Evolutionary conservation across 2,888 invertebrate genomes (phyloP).

Genomic region (Teleiodes luculella): DNA sequence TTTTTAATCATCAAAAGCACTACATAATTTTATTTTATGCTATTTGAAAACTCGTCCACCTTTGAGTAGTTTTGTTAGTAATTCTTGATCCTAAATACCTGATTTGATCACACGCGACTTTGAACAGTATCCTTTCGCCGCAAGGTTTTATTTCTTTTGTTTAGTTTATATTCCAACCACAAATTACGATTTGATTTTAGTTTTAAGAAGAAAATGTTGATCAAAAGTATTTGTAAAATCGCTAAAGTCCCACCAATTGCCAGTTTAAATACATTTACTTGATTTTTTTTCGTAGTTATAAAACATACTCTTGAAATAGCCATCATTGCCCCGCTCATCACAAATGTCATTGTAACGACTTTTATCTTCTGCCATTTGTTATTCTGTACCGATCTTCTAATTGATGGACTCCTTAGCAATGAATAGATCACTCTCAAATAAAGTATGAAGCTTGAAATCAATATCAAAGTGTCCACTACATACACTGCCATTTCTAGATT

Average conservation of each 20-base stretch:
- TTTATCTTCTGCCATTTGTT: neutral
- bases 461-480: neutral
- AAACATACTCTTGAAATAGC: neutral
- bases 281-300: neutral
- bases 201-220: neutral
- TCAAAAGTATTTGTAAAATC: neutral
- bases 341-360: slow-evolving; percentile 2
- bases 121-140: no score
- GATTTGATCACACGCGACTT: no score
- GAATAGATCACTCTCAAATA: neutral
- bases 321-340: slow-evolving; percentile 1
- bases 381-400: neutral
- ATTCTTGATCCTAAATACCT: no score
- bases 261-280: neutral
- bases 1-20: no score
- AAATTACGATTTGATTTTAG: neutral
- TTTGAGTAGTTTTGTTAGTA: no score
- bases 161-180: neutral
- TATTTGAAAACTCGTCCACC: no score
- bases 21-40: no score
- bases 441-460: neutral
- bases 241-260: neutral
- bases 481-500: neutral
- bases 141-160: neutral
- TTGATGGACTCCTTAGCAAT: neutral